Conservation (phyloP, 2,113 vertebrate genomes). For the Chaetodon trifascialis region DNA sequence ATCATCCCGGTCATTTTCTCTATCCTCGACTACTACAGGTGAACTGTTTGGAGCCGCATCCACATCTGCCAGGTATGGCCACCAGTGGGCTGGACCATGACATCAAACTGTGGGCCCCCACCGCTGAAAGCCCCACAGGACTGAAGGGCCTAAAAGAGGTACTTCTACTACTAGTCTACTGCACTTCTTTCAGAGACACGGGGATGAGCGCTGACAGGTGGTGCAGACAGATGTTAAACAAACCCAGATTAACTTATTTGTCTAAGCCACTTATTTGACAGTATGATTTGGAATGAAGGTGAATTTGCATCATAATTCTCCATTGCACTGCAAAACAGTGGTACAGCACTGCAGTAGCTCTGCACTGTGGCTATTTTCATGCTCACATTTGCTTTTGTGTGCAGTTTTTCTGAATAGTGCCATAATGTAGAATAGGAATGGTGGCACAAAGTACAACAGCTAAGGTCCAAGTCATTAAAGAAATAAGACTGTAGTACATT, state of each 20-base stretch:
- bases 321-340: not conserved
- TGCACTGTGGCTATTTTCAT: too few relatives aligned
- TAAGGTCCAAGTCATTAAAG: not conserved
- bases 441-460: not conserved
- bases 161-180: not conserved
- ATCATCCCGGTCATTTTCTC: not conserved
- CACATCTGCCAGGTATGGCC: conserved; percentile 92
- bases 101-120: conserved; percentile 97
- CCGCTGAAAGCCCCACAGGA: conserved; percentile 88
- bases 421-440: not conserved
- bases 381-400: too few relatives aligned
- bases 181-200: too few relatives aligned
- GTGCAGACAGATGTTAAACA: not conserved
- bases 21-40: conserved; percentile 82
- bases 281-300: not conserved
- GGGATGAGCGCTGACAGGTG: too few relatives aligned
- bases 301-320: not conserved
- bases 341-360: not conserved
- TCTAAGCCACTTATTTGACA: not conserved
- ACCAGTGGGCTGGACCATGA: conserved; percentile 96
- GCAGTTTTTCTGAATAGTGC: too few relatives aligned
- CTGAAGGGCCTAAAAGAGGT: conserved; percentile 93
- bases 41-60: conserved; percentile 95
- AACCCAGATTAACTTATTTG: not conserved
- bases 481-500: not conserved